Evolutionary conservation across 2,113 vertebrate species (phyloP).

Genomic region (Xerus inauris): DNA sequence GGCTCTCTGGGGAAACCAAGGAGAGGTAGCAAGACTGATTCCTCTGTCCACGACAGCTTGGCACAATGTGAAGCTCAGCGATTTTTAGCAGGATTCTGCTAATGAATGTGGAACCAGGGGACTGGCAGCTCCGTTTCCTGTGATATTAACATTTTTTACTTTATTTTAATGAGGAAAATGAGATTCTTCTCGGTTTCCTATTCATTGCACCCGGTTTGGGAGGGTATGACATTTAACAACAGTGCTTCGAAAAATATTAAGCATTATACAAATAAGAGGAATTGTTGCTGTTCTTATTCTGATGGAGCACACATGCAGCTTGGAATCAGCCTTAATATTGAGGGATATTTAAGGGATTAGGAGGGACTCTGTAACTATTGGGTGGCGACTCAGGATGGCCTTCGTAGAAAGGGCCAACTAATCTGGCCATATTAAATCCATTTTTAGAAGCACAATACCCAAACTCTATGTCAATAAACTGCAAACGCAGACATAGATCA

Average conservation of each 20-base stretch:
- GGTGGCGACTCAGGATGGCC: conserved; percentile 52
- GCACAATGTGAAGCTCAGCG: background rate
- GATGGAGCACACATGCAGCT: conserved; percentile 29
- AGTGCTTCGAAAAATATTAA: conserved; percentile 81
- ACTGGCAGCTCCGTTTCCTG: conserved; percentile 63
- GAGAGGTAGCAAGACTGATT: conserved; percentile 32
- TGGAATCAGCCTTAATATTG: conserved; percentile 60
- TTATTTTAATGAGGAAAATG: conserved; percentile 72
- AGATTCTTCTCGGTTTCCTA: conserved; percentile 28
- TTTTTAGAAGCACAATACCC: conserved; percentile 68
- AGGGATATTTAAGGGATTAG: conserved; percentile 80
- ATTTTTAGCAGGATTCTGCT: conserved; percentile 58
- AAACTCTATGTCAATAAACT: conserved; percentile 71
- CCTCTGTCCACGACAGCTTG: background rate
- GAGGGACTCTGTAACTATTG: conserved; percentile 60
- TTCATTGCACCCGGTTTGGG: conserved; percentile 65
- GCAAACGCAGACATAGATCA: conserved; percentile 41
- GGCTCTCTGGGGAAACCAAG: background rate
- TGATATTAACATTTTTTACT: conserved; percentile 74
- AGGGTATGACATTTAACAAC: conserved; percentile 81
- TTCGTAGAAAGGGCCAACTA: conserved; percentile 67
- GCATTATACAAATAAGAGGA: conserved; percentile 79
- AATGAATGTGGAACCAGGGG: conserved; percentile 52
- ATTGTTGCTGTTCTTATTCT: conserved; percentile 78
- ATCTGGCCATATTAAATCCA: conserved; percentile 80